Evolutionary conservation across 2,888 invertebrate genomes (phyloP), one percentile per base, ranked within the genome.

Genomic region (Coremacera marginata): DNA sequence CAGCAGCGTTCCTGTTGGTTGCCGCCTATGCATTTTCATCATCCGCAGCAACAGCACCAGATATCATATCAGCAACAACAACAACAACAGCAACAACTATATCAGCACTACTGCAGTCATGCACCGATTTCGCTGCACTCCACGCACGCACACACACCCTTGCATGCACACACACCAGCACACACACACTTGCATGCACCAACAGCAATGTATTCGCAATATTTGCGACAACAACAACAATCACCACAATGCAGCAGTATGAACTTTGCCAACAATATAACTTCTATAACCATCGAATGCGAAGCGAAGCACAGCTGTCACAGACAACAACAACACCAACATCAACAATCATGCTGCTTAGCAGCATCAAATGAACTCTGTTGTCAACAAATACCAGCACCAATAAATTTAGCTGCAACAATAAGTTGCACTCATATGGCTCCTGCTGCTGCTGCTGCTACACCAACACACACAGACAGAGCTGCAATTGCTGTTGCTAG

Each of bases 21-120:
- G 55, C 86, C 85, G 71, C 82, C 86, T 55, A 80, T 87, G 82
- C 87, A 87, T 75, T 88, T 88, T 62, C 87, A 87, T 73, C 88
- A 87, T 82, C 87, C 88, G 44, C 87, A 88, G 70, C 84, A 84
- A 74, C 77, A 84, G 77, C 79, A 78, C 76, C 77, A 78, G 77
- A 27, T 25, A 51, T 51, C 68, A 68, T 75, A 70, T 57, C 80
- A 80, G 37, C 77, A 77, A 63, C 77, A 68, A 51, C 57, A 57
- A n/a, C 57, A 7, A 72, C 78, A 80, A 62, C 77, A 78, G 76
- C 75, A 77, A 76, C 71, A 79, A 75, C 70, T 55, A 68, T 79
- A 77, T 57, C 74, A 72, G 52, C 68, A 70, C 19, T 62, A 72
- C 9, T 63, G 73, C 19, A 60, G 65, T 70, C 55, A 72, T n/a